phyloP scores from a whole-genome alignment of 2,888 invertebrate genomes.

The Diarsia mendica region DNA sequence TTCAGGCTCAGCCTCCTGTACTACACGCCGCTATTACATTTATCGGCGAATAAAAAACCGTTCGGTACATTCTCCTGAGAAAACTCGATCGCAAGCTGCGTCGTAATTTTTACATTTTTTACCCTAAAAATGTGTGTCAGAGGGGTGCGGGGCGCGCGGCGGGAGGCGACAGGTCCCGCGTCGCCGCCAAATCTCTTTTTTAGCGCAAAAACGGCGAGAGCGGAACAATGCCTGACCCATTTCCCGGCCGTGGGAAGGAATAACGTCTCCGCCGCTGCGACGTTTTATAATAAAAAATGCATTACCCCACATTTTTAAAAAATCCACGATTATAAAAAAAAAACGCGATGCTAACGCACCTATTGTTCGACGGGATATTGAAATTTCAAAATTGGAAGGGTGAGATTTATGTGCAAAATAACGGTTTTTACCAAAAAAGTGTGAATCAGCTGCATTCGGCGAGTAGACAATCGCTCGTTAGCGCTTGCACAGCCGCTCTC shows the following conservation, averaged over 20 bases:
- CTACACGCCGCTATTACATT: conserved; percentile 83
- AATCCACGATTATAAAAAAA: conserved; percentile 81
- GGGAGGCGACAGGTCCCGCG: conserved; percentile 82
- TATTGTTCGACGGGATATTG: conserved; percentile 86
- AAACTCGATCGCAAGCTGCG: conserved; percentile 87
- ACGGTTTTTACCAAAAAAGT: conserved; percentile 87
- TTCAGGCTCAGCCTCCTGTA: conserved; percentile 78
- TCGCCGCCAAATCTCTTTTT: conserved; percentile 86
- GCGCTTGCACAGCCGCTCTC: conserved; percentile 14
- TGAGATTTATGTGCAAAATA: conserved; percentile 89
- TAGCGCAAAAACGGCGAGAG: conserved; percentile 86
- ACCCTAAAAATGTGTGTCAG: conserved; percentile 88
- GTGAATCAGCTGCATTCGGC: conserved; percentile 82
- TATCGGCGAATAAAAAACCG: conserved; percentile 78
- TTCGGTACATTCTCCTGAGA: conserved; percentile 81
- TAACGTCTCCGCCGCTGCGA: conserved; percentile 84
- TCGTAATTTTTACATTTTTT: conserved; percentile 86
- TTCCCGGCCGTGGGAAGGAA: conserved; percentile 90
- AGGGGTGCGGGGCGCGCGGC: conserved; percentile 74
- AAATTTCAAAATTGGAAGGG: conserved; percentile 87
- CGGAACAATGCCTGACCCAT: conserved; percentile 89
- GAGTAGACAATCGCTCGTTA: conserved; percentile 69
- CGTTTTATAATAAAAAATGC: conserved; percentile 88
- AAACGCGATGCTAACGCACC: conserved; percentile 80
- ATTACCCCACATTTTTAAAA: conserved; percentile 89